A percentile compares a stretch with the other conserved stretches of the same genome.
These are phyloP conservation scores for Lampropteryx suffumata DNA, from an alignment of 2,888 invertebrate genomes.

Conservation along the genomic window DNA sequence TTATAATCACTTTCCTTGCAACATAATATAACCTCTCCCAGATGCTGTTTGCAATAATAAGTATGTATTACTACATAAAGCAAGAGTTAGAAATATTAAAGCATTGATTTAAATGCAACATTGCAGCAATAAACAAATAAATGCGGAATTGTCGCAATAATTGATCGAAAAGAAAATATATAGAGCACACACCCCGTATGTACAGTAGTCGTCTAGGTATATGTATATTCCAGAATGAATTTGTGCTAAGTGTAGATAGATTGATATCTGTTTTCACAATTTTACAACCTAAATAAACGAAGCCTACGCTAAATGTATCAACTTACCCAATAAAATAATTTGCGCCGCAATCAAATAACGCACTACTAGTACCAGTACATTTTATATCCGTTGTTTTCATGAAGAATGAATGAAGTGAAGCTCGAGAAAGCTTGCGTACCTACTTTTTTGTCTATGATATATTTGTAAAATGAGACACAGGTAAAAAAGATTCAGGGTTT, in stretches of 20 bases:
- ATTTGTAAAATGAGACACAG: constrained; percentile 9
- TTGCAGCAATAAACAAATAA: not conserved
- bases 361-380: constrained; percentile 78
- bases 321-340: constrained; percentile 79
- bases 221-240: constrained; percentile 8
- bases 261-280: not conserved
- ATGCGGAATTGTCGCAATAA: not conserved
- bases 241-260: not conserved
- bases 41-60: constrained; percentile 1
- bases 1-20: constrained; percentile 48
- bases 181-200: constrained; percentile 55
- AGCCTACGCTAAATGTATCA: constrained; percentile 30
- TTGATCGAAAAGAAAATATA: constrained; percentile 38
- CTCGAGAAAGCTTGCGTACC: constrained; percentile 73
- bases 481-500: too few relatives aligned
- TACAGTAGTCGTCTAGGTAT: constrained; percentile 32
- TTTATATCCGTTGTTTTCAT: constrained; percentile 79
- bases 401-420: constrained; percentile 68
- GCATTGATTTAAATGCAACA: not conserved
- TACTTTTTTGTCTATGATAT: constrained; percentile 57
- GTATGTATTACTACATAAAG: not conserved
- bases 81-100: not conserved
- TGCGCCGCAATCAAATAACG: constrained; percentile 85
- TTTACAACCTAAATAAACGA: constrained; percentile 1
- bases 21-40: constrained; percentile 58